phyloP scores from a whole-genome alignment of 2,888 invertebrate species.

The Orchesellides sinensis region DNA sequence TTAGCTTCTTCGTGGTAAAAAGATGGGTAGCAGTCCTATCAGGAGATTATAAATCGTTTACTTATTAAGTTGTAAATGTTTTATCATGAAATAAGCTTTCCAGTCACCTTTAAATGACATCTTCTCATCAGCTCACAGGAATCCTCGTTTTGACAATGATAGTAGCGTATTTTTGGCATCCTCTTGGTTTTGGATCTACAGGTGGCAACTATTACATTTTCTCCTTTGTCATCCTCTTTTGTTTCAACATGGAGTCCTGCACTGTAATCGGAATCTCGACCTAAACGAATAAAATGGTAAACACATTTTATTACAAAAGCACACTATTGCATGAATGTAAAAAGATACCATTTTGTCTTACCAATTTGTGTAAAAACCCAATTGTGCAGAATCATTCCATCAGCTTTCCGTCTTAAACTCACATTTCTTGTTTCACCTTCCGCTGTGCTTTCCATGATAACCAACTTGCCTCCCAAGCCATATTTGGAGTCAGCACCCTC shows the following conservation, averaged over 20 bases:
- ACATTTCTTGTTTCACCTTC: slow-evolving; percentile 45
- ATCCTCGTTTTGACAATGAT: slow-evolving; percentile 61
- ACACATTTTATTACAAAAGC: too few relatives aligned
- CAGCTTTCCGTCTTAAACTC: slow-evolving; percentile 35
- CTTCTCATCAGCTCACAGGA: slow-evolving; percentile 62
- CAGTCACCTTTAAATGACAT: slow-evolving; percentile 59
- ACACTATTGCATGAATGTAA: too few relatives aligned
- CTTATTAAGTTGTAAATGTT: neutral
- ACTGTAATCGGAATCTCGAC: slow-evolving; percentile 27
- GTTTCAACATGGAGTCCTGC: slow-evolving; percentile 51
- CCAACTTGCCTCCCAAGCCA: slow-evolving; percentile 34
- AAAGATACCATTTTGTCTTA: too few relatives aligned
- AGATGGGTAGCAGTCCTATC: slow-evolving; percentile 58
- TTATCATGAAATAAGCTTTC: neutral
- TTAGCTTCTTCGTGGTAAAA: slow-evolving; percentile 18
- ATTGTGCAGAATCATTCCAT: slow-evolving; percentile 43
- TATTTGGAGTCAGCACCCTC: slow-evolving; percentile 34
- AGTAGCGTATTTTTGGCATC: slow-evolving; percentile 52
- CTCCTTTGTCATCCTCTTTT: slow-evolving; percentile 53
- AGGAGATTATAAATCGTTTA: neutral
- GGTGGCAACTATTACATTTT: slow-evolving; percentile 16
- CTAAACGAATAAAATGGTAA: slow-evolving; percentile 4
- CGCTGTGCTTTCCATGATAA: slow-evolving; percentile 32
- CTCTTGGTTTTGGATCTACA: slow-evolving; percentile 51
- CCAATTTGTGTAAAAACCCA: slow-evolving; percentile 50